Evolutionary conservation across 2,113 vertebrate genomes (phyloP), one percentile per base, ranked within the genome.

Genomic region (Struthidea cinerea): DNA sequence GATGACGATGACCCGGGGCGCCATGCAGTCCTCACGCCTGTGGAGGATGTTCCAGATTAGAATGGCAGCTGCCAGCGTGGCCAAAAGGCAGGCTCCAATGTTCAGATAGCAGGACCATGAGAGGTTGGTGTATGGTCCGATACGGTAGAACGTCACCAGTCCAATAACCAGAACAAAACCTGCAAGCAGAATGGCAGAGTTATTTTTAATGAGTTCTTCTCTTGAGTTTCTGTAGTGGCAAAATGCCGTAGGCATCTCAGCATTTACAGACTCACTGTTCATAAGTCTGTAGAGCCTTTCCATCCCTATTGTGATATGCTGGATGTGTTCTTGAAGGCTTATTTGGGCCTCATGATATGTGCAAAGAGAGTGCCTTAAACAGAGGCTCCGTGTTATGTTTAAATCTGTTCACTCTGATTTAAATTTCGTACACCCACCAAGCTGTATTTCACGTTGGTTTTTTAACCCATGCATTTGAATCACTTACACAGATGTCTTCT

Each of bases 41-140:
- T 99, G 99, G 23, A 99, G 98, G 96, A 99, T 99, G 97, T 99
- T 99, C 99, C 99, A 99, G 95, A 99, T 99, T 33, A 99, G 98
- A 97, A 99, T 98, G 96, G 99, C 99, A 1, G 99, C 99, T 7
- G 99, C 98, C 95, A 99, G 82, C 0, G 99, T 99, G 92, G 99
- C 99, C 96, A 99, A 87, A 28, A 99, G 98, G 94, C 99, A 99
- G 59, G 99, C 99, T 6, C 98, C 98, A 7, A 99, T 99, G 97
- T 99, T 98, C 96, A 99, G 90, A 83, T 99, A 99, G 97, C 99
- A 99, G n/a, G 99, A 99, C 98, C 99, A 99, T 11, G 99, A 99
- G 79, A 99, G 98, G 93, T 96, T 98, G 84, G 98, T 99, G 97
- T 99, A 98, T 0, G 99, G 99, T 13, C 99, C 99, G 0, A 99